A percentile compares a stretch with the other conserved stretches of the same genome.
These are phyloP conservation scores for Agrotis exclamationis DNA, from an alignment of 2,888 invertebrate genomes.

Conservation along the genomic window DNA sequence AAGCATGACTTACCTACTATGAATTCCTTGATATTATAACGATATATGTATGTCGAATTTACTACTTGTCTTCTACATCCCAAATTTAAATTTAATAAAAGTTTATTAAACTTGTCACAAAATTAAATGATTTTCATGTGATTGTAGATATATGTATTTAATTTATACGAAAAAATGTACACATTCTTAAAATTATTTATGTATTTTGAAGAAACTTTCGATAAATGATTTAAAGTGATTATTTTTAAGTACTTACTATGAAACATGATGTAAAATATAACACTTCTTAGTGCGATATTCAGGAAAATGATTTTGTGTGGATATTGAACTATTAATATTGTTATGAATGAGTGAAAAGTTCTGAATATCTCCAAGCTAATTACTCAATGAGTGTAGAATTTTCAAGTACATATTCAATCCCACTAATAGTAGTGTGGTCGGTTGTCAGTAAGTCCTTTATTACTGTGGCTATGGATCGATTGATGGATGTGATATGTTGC, in stretches of 20 bases:
- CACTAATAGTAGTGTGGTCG: slow-evolving; percentile 61
- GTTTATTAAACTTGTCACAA: slow-evolving; percentile 38
- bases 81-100: slow-evolving; percentile 20
- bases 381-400: slow-evolving; percentile 70
- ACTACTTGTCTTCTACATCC: slow-evolving; percentile 14
- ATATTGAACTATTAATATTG: slow-evolving; percentile 58
- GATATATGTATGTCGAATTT: slow-evolving; percentile 27
- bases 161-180: slow-evolving; percentile 25
- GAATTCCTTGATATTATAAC: slow-evolving; percentile 31
- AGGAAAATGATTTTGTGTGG: slow-evolving; percentile 61
- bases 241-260: slow-evolving; percentile 65
- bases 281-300: slow-evolving; percentile 50
- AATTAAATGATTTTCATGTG: slow-evolving; percentile 17
- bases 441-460: slow-evolving; percentile 67
- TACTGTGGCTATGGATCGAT: slow-evolving; percentile 84
- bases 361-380: slow-evolving; percentile 62
- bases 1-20: slow-evolving; percentile 1
- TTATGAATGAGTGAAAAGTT: slow-evolving; percentile 62
- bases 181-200: slow-evolving; percentile 34
- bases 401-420: slow-evolving; percentile 67
- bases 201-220: slow-evolving; percentile 34
- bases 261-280: slow-evolving; percentile 61
- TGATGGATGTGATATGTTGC: slow-evolving; percentile 89
- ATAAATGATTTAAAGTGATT: slow-evolving; percentile 44
- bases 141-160: slow-evolving; percentile 43